Conservation (phyloP, 2,888 invertebrate genomes). For the Philaethria dido region DNA sequence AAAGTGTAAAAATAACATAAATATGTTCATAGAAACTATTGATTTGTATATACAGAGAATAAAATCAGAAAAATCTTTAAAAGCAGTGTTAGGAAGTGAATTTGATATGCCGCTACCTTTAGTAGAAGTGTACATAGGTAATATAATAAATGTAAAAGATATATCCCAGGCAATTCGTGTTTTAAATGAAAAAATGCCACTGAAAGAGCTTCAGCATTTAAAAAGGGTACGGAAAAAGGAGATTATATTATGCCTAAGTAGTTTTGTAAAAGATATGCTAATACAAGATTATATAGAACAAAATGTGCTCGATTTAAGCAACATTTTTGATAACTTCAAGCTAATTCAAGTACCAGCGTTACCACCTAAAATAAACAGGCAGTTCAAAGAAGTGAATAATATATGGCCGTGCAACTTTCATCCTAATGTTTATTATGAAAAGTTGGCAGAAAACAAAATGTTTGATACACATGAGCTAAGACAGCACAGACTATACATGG, state of each 20-base stretch:
- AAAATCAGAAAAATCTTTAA: slow-evolving; percentile 58
- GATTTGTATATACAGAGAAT: slow-evolving; percentile 56
- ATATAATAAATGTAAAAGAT: slow-evolving; percentile 83
- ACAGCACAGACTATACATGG: slow-evolving; percentile 84
- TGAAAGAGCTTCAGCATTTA: slow-evolving; percentile 86
- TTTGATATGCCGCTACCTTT: slow-evolving; percentile 74
- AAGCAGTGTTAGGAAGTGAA: slow-evolving; percentile 83
- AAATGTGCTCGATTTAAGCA: slow-evolving; percentile 74
- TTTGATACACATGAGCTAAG: slow-evolving; percentile 82
- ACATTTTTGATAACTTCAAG: slow-evolving; percentile 79
- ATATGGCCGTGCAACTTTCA: slow-evolving; percentile 95
- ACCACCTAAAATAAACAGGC: slow-evolving; percentile 86
- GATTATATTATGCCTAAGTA: slow-evolving; percentile 81
- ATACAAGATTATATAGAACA: slow-evolving; percentile 68
- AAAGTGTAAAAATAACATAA: slow-evolving; percentile 51
- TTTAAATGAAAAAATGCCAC: slow-evolving; percentile 83
- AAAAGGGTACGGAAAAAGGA: slow-evolving; percentile 87
- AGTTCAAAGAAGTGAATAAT: slow-evolving; percentile 84
- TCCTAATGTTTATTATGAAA: slow-evolving; percentile 89
- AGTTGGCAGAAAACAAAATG: slow-evolving; percentile 83
- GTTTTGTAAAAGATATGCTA: slow-evolving; percentile 52
- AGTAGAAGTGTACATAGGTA: slow-evolving; percentile 84
- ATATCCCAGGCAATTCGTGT: slow-evolving; percentile 85
- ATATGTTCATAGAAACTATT: slow-evolving; percentile 46
- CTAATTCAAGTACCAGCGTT: slow-evolving; percentile 83